phyloP scores from a whole-genome alignment of 2,113 vertebrate genomes.

The Sylvia atricapilla region DNA sequence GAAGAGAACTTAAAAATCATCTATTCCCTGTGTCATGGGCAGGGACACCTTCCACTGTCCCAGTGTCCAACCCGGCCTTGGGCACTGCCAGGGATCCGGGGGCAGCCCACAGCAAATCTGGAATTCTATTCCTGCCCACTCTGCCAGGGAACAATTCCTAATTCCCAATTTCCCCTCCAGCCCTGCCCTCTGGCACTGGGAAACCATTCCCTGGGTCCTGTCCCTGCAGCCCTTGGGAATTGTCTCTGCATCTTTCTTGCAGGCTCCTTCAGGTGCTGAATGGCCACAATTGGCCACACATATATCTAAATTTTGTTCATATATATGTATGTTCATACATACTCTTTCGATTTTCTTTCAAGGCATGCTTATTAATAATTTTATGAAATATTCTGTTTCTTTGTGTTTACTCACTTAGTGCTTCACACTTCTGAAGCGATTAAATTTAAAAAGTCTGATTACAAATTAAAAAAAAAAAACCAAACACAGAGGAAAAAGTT shows the following conservation, averaged over 20 bases:
- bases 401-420: neutral
- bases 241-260: neutral
- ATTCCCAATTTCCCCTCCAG: accelerated
- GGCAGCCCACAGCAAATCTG: neutral
- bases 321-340: neutral
- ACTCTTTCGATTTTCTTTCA: neutral
- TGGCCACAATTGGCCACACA: neutral
- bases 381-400: neutral
- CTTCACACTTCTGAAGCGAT: neutral
- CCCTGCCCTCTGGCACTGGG: neutral
- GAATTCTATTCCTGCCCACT: accelerated
- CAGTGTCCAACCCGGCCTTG: neutral
- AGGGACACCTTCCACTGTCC: neutral
- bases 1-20: accelerated
- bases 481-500: neutral
- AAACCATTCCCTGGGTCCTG: neutral
- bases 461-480: neutral
- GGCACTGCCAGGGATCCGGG: neutral
- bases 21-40: neutral
- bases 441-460: neutral
- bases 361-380: neutral
- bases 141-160: neutral
- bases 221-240: accelerated
- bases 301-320: neutral
- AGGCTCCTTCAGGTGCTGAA: neutral